These are phyloP conservation scores for Willowsia nigromaculata DNA, from an alignment of 2,888 invertebrate species.

Conservation along the genomic window DNA sequence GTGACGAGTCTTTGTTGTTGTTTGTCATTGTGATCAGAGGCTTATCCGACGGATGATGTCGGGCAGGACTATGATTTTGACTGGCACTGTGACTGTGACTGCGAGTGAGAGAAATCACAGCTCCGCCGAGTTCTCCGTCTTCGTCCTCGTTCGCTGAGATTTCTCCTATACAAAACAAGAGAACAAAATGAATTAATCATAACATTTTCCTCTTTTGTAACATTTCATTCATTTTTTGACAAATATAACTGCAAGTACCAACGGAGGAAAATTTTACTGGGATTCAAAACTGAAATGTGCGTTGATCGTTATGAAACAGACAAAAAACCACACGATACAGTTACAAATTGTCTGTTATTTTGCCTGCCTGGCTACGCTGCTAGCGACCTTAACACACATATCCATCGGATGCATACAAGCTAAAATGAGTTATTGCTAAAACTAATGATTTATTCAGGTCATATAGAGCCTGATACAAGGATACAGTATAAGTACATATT, in stretches of 20 bases:
- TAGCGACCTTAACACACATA: slow-evolving; percentile 47
- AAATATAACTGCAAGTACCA: not conserved
- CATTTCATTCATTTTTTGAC: not conserved
- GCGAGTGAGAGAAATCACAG: slow-evolving; percentile 71
- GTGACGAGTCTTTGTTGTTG: slow-evolving; percentile 73
- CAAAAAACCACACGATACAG: not conserved
- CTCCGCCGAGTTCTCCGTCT: slow-evolving; percentile 73
- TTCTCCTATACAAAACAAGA: slow-evolving; percentile 76
- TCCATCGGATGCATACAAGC: not conserved
- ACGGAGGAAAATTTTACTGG: not conserved
- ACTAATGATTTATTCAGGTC: slow-evolving; percentile 64
- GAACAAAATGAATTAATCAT: slow-evolving; percentile 15
- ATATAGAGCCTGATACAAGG: not conserved
- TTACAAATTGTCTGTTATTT: slow-evolving; percentile 16
- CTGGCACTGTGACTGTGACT: slow-evolving; percentile 74
- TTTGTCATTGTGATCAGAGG: slow-evolving; percentile 68
- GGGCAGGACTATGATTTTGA: slow-evolving; percentile 74
- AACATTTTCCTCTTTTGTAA: not conserved
- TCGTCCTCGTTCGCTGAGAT: slow-evolving; percentile 79
- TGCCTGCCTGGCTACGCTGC: not conserved
- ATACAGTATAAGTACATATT: not conserved
- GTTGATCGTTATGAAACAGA: not conserved
- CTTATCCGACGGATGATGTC: slow-evolving; percentile 69
- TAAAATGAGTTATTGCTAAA: slow-evolving; percentile 42
- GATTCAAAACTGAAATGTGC: not conserved